These are phyloP conservation scores for Amphimedon queenslandica DNA, from an alignment of 37 sponge, comb jelly and placozoan genomes.

Conservation along the genomic window DNA sequence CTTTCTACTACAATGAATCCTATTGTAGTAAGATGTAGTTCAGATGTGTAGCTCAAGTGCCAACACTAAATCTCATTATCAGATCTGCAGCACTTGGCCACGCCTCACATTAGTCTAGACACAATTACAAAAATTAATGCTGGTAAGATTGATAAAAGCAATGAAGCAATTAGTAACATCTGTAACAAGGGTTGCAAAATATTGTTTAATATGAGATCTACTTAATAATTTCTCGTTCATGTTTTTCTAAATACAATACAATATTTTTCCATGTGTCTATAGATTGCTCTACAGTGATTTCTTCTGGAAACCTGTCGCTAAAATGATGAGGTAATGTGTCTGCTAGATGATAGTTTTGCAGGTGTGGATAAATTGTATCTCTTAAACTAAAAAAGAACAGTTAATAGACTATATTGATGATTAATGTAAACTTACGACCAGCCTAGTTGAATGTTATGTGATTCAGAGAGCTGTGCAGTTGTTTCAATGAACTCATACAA, in stretches of 20 bases:
- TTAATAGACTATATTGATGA: no score
- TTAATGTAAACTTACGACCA: slow-evolving; percentile 1
- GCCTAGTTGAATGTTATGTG: slow-evolving; percentile 4
- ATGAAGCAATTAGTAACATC: no score
- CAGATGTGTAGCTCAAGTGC: no score
- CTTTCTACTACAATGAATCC: no score
- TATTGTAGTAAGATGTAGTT: no score
- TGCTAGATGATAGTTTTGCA: background rate
- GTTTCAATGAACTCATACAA: slow-evolving; percentile 41
- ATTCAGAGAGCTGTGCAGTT: background rate
- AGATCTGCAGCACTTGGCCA: no score
- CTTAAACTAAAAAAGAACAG: background rate
- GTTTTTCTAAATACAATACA: slow-evolving; percentile 20
- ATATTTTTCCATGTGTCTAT: slow-evolving; percentile 36
- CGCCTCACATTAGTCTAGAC: no score
- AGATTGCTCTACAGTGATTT: slow-evolving; percentile 27
- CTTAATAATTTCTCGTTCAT: slow-evolving; percentile 3
- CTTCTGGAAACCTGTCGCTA: slow-evolving; percentile 5
- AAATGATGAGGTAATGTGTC: background rate
- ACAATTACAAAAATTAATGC: no score
- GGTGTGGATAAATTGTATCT: background rate
- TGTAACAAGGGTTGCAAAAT: no score
- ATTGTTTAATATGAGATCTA: no score
- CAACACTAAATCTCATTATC: no score
- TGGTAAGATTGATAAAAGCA: no score